Conservation (phyloP, 2,888 invertebrate species). For the Cheilosia grossa region DNA sequence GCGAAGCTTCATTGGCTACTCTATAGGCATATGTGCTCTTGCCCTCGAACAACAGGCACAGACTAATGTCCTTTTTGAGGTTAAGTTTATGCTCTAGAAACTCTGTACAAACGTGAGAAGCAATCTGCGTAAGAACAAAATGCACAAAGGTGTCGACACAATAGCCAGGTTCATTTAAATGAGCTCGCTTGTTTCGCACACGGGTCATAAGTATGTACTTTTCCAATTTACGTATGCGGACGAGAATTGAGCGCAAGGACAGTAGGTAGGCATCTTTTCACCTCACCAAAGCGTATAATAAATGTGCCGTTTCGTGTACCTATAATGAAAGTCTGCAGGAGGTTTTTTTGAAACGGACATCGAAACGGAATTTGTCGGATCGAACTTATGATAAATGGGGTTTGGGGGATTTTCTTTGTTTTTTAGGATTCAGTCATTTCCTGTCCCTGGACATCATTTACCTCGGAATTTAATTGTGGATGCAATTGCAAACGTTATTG, state of each 20-base stretch:
- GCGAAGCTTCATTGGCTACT: not conserved
- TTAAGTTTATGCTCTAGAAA: conserved; percentile 54
- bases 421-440: too few relatives aligned
- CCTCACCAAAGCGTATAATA: not conserved
- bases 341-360: not conserved
- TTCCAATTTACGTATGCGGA: not conserved
- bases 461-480: not conserved
- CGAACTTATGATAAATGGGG: too few relatives aligned
- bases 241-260: conserved; percentile 29
- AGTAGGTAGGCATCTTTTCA: not conserved
- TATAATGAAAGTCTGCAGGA: conserved; percentile 16
- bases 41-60: not conserved
- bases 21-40: not conserved
- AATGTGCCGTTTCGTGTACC: not conserved
- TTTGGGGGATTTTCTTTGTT: too few relatives aligned
- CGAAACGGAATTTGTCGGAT: too few relatives aligned
- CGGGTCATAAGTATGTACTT: not conserved
- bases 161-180: conserved; percentile 42
- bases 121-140: conserved; percentile 7
- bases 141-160: conserved; percentile 9
- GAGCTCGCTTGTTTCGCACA: not conserved
- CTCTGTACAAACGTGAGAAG: conserved; percentile 5
- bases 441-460: too few relatives aligned
- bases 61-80: conserved; percentile 44
- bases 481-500: conserved; percentile 10